phyloP scores from a whole-genome alignment of 30 jellyfish, hydroid and myxozoan genomes.

The Rhopilema esculentum region DNA sequence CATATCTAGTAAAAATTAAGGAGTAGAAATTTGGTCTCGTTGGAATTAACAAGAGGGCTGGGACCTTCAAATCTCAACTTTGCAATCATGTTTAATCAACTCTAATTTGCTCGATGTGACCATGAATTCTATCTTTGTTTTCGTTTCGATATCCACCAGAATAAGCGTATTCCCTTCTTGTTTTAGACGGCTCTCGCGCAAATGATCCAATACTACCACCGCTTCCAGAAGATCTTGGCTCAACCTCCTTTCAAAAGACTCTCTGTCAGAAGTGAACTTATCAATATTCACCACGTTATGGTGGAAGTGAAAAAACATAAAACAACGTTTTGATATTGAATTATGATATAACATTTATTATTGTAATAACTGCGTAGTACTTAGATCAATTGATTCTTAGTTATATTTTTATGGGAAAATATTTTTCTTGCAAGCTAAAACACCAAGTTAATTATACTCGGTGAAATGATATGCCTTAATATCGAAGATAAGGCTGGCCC shows the following conservation, averaged over 20 bases:
- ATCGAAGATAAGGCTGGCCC: no score
- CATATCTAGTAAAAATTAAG: no score
- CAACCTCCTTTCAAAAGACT: slow-evolving; percentile 88
- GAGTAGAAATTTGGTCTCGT: no score
- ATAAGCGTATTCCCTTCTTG: not conserved
- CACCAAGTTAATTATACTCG: no score
- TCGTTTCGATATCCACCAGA: not conserved
- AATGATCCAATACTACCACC: slow-evolving; percentile 93
- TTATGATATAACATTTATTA: no score
- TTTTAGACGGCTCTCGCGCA: slow-evolving; percentile 95
- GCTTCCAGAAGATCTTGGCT: slow-evolving; percentile 91
- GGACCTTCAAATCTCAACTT: no score
- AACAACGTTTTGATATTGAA: slow-evolving; percentile 58
- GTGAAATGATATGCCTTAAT: no score
- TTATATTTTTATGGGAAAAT: not conserved
- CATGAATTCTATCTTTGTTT: not conserved
- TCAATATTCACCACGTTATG: slow-evolving; percentile 97
- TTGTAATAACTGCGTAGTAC: no score
- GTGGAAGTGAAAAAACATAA: slow-evolving; percentile 96
- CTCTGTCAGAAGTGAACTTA: slow-evolving; percentile 85
- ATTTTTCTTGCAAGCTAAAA: no score
- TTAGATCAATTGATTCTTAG: not conserved
- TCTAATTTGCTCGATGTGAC: not conserved
- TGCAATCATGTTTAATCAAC: no score
- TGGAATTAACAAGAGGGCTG: no score